Evolutionary conservation across 2,113 vertebrate genomes (phyloP), one percentile per base, ranked within the genome.

Genomic region (Colaptes auratus): DNA sequence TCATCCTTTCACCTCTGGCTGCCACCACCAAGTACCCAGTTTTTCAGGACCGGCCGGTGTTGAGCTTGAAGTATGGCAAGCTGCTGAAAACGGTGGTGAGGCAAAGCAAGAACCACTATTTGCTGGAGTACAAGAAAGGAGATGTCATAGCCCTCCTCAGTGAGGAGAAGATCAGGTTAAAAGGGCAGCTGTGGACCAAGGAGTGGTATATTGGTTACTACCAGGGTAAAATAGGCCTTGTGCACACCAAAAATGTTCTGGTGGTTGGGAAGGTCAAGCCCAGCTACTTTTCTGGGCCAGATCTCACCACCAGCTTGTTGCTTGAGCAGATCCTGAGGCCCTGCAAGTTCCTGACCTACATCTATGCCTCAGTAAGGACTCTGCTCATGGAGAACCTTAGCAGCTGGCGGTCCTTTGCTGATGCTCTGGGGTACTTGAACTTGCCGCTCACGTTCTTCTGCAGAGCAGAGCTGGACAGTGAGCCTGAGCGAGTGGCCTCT

Each of bases 171-270:
- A 98, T 99, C 90, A 98, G 97, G 84, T 97, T 99, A 33, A 99
- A 98, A 89, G 99, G 99, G 3, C 99, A 99, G 87, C 96, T 99
- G 82, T 99, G 99, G 99, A 99, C 98, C 63, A 99, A 99, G 91
- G 99, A 99, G 91, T 99, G 99, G 99, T 99, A 99, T 87, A 98
- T 99, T 15, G 99, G 98, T 79, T 99, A 99, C 96, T 99, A 99
- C 96, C 99, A 99, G 95, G 99, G 99, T 20, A 98, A 97, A 85
- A 94, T 99, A 18, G 99, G 99, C 28, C 98, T 99, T 1, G 98
- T 99, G 73, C 99, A 99, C 52, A 96, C 98, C 70, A 99, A 99
- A 97, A 99, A 99, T 1, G 98, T 99, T 82, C 97, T 99, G 15
- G 98, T 99, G 73, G 98, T 99, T 4, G 99, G 99, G 24, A 98